phyloP scores from a whole-genome alignment of 2,888 invertebrate genomes.

The Adela reaumurella region DNA sequence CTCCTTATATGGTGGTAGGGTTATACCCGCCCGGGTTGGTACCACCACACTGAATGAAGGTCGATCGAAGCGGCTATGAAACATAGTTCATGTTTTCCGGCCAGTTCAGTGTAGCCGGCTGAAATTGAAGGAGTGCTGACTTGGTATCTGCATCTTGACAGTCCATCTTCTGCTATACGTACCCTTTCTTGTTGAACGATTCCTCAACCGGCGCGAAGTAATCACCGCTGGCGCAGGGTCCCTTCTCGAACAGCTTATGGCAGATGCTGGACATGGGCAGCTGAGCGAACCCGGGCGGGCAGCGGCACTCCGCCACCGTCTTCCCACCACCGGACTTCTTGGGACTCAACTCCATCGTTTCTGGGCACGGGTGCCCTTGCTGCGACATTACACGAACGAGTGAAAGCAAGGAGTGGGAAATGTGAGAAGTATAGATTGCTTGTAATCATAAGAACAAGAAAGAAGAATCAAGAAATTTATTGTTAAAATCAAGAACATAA shows the following conservation, averaged over 20 bases:
- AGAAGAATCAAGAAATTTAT: too few species aligned
- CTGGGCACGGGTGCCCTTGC: constrained; percentile 76
- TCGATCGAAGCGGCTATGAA: neutral
- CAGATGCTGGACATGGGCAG: constrained; percentile 66
- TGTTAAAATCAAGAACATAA: too few species aligned
- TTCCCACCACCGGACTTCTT: constrained; percentile 44
- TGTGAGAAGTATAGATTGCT: too few species aligned
- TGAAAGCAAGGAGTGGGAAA: too few species aligned
- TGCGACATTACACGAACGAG: too few species aligned
- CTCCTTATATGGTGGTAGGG: neutral
- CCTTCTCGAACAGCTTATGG: constrained; percentile 68
- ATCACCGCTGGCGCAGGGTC: constrained; percentile 69
- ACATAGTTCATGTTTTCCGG: neutral
- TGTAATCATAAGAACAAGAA: too few species aligned
- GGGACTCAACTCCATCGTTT: constrained; percentile 79
- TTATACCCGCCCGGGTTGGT: neutral
- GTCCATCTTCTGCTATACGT: constrained; percentile 18
- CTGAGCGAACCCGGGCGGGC: constrained; percentile 76
- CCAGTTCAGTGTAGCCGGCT: too few species aligned
- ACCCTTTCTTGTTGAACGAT: constrained; percentile 51
- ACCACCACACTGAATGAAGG: neutral
- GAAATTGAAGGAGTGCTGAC: too few species aligned
- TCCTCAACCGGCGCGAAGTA: constrained; percentile 70
- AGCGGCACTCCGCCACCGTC: constrained; percentile 73
- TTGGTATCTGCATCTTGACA: too few species aligned